These are phyloP conservation scores for Ceyx erithaca DNA, from an alignment of 2,797 vertebrate species.

Conservation along the genomic window DNA sequence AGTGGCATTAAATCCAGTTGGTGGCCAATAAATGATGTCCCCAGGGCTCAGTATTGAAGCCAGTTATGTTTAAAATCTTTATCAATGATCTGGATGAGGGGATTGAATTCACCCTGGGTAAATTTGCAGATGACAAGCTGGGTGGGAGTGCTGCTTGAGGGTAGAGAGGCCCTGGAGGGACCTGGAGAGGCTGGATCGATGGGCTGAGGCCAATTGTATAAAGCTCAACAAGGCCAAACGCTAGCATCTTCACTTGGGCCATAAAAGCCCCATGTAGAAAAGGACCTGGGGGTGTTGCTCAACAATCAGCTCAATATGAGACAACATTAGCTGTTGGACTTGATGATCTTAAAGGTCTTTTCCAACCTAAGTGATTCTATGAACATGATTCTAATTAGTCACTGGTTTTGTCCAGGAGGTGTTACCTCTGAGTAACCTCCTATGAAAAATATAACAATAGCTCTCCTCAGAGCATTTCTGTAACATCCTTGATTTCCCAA, in stretches of 20 bases:
- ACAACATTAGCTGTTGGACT: not conserved
- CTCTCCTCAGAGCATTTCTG: not conserved
- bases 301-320: not conserved
- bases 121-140: not conserved
- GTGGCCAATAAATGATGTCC: not conserved
- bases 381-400: not conserved
- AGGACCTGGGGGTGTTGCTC: not conserved
- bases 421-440: not conserved
- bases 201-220: not conserved
- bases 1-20: not conserved
- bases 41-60: not conserved
- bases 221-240: not conserved
- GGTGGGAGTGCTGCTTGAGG: not conserved
- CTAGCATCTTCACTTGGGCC: not conserved
- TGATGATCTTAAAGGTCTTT: not conserved
- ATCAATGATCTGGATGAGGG: not conserved
- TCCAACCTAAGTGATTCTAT: not conserved
- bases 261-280: not conserved
- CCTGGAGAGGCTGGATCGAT: not conserved
- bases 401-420: not conserved
- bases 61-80: not conserved
- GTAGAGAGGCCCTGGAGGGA: not conserved
- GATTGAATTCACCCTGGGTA: not conserved
- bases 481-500: not conserved
- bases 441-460: not conserved